Percentiles rank a stretch among this genome's conserved stretches.
phyloP scores from a whole-genome alignment of 2,797 vertebrate species.

The Cirrhinus molitorella region DNA sequence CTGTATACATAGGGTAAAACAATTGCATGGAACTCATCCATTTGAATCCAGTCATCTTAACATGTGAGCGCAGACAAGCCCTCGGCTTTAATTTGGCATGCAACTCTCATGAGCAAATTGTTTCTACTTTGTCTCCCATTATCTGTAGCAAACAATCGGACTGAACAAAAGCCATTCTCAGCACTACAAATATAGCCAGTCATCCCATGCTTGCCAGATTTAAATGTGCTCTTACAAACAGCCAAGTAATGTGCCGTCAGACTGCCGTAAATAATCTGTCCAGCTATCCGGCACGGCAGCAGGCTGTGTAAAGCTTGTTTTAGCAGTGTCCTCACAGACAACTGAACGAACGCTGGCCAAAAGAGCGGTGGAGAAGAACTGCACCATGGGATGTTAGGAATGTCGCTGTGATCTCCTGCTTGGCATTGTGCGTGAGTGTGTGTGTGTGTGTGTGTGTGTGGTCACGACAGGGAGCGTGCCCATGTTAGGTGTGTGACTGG shows the following conservation, averaged over 20 bases:
- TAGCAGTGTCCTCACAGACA: conserved; percentile 38
- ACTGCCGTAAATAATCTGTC: conserved; percentile 50
- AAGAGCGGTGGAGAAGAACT: conserved; percentile 11
- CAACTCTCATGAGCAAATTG: neutral
- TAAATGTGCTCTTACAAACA: conserved; percentile 51
- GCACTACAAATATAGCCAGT: conserved; percentile 42
- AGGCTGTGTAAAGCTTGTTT: conserved; percentile 36
- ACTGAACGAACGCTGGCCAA: conserved; percentile 15
- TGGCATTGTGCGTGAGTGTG: conserved; percentile 38
- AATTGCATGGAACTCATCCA: neutral
- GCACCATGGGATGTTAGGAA: conserved; percentile 24
- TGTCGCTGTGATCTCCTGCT: conserved; percentile 18
- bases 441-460: conserved; percentile 43
- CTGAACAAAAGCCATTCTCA: conserved; percentile 43
- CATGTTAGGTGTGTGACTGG: conserved; percentile 63
- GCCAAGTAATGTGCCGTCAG: conserved; percentile 53
- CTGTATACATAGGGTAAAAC: neutral
- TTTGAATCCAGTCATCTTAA: neutral
- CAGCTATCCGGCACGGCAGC: conserved; percentile 29
- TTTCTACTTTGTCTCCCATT: conserved; percentile 29
- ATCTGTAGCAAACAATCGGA: conserved; percentile 21
- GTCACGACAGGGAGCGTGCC: conserved; percentile 45
- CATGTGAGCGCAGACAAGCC: neutral
- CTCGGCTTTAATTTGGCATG: neutral
- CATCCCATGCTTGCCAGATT: conserved; percentile 42